Evolutionary conservation across 2,888 invertebrate species (phyloP).

Genomic region (Meteorus colon): DNA sequence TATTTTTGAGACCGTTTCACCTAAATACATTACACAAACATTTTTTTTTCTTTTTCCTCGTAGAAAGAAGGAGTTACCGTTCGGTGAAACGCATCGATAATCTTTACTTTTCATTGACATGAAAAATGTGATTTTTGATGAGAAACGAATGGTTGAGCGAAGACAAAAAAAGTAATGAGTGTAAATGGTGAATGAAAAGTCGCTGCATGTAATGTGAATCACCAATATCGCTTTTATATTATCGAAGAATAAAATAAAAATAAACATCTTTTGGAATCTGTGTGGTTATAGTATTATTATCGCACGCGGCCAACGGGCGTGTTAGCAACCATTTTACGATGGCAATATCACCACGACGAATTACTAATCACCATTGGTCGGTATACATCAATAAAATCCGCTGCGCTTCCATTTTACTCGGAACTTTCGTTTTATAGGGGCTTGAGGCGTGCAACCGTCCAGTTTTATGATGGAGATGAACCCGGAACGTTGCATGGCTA

Average conservation of each 20-base stretch:
- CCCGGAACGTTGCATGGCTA: slow-evolving; percentile 48
- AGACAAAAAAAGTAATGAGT: background rate
- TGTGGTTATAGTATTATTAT: slow-evolving; percentile 31
- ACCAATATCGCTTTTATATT: slow-evolving; percentile 22
- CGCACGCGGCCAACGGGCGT: slow-evolving; percentile 29
- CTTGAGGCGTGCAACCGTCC: slow-evolving; percentile 35
- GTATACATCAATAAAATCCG: slow-evolving; percentile 51
- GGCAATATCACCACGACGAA: slow-evolving; percentile 51
- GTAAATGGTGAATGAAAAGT: background rate
- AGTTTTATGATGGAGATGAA: slow-evolving; percentile 54
- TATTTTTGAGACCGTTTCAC: background rate
- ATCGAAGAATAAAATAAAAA: slow-evolving; percentile 15
- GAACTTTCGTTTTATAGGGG: slow-evolving; percentile 49
- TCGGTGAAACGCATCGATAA: background rate
- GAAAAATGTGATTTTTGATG: background rate
- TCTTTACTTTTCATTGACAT: background rate
- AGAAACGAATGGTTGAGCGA: background rate
- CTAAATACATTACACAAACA: background rate
- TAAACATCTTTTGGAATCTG: slow-evolving; percentile 21
- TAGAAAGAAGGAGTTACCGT: background rate
- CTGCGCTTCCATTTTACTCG: slow-evolving; percentile 49
- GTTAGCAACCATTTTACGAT: slow-evolving; percentile 49
- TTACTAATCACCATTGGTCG: slow-evolving; percentile 53
- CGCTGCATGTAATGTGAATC: background rate
- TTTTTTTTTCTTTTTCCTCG: background rate